phyloP scores from a whole-genome alignment of 1,140 invertebrate species.

The Lordiphosa mommai region DNA sequence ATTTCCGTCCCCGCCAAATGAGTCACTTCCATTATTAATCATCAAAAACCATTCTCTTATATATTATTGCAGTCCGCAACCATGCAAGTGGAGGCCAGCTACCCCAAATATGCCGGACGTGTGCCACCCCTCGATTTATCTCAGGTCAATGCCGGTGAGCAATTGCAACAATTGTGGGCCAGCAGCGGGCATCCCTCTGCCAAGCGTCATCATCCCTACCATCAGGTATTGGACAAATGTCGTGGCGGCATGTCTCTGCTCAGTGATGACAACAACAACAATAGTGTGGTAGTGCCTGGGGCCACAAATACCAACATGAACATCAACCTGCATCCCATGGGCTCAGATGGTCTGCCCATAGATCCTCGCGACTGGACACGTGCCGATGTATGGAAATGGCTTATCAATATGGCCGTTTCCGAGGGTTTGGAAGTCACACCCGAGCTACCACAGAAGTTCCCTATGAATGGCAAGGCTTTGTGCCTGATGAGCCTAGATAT shows the following conservation, averaged over 20 bases:
- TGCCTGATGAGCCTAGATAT: slow-evolving; percentile 88
- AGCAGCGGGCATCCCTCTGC: slow-evolving; percentile 21
- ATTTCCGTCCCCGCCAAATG: slow-evolving; percentile 57
- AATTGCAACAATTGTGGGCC: slow-evolving; percentile 57
- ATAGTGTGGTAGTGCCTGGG: slow-evolving; percentile 17
- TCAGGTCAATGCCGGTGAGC: slow-evolving; percentile 56
- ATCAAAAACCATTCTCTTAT: slow-evolving; percentile 7
- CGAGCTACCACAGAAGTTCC: slow-evolving; percentile 82
- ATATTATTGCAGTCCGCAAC: slow-evolving; percentile 30
- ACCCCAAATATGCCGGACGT: slow-evolving; percentile 73
- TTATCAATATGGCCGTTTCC: slow-evolving; percentile 82
- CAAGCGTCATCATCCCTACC: slow-evolving; percentile 64
- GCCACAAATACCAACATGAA: slow-evolving; percentile 5
- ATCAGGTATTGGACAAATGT: slow-evolving; percentile 61
- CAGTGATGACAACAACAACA: slow-evolving; percentile 56
- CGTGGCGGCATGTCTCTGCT: slow-evolving; percentile 37
- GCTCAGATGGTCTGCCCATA: slow-evolving; percentile 79
- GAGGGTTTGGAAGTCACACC: slow-evolving; percentile 82
- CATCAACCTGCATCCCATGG: slow-evolving; percentile 46
- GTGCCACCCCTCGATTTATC: slow-evolving; percentile 73
- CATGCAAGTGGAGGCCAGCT: slow-evolving; percentile 76
- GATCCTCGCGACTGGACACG: slow-evolving; percentile 87
- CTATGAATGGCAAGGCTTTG: slow-evolving; percentile 89
- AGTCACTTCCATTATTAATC: slow-evolving; percentile 64
- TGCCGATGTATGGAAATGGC: slow-evolving; percentile 85